Base-by-base conservation (phyloP, 2,888 invertebrate species). In the Conomelus anceps region DNA sequence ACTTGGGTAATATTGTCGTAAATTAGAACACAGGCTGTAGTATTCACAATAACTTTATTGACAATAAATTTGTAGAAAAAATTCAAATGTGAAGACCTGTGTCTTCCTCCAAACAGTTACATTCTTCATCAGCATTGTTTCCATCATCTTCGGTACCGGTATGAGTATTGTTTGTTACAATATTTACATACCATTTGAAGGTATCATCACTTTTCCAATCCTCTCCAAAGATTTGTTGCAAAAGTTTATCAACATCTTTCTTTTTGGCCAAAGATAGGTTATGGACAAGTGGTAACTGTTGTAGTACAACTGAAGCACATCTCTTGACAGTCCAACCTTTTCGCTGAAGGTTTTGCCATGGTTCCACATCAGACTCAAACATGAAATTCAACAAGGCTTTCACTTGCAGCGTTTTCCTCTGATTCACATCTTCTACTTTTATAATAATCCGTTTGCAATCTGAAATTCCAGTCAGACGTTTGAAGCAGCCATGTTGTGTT, bases 291-390 rank as follows among this genome's bases (percentile, higher is more conserved):
- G 85, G 85, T 85, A 85, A 26, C 26, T 26, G 22, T 85, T 85
- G 17, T 85, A 85, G 85, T 85, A n/a, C 85, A 85, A 85, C 85
- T 85, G 22, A 85, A 85, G 85, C 85, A 85, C 85, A 85, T 85
- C 85, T 85, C 4, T n/a, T 23, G 13, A 11, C 85, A 85, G 85
- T n/a, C 85, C 85, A 22, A 85, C 85, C 85, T 85, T 85, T 85
- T 85, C 23, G 13, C 85, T 85, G 85, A 22, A 85, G n/a, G 3
- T 22, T 85, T 85, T 85, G n/a, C 85, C 85, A 85, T 85, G 85
- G 85, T 22, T 85, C 85, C 85, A 23, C 85, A 22, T 85, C 85
- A 17, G 85, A 85, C 22, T 85, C 85, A 85, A 85, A 85, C 13
- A 85, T 85, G 85, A 11, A 85, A 23, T 85, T 85, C 22, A 22